Conservation (phyloP, 2,797 vertebrate species). For the Mastacembelus armatus region DNA sequence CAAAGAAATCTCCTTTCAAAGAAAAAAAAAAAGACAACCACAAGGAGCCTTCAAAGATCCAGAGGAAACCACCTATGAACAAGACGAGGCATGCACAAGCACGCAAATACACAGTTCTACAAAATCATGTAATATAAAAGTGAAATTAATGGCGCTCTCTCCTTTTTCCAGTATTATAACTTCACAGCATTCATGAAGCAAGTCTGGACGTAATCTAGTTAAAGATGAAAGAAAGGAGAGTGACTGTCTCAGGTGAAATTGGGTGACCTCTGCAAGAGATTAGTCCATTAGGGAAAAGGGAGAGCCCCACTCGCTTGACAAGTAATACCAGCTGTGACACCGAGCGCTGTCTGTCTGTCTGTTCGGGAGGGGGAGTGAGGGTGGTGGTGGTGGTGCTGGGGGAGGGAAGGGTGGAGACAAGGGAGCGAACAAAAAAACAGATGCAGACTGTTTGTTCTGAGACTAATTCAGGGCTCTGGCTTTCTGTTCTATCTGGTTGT, state of each 20-base stretch:
- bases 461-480: conserved; percentile 50
- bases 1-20: conserved; percentile 67
- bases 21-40: conserved; percentile 37
- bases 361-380: conserved; percentile 41
- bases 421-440: conserved; percentile 79
- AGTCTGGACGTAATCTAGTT: conserved; percentile 61
- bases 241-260: conserved; percentile 75
- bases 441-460: conserved; percentile 73
- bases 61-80: conserved; percentile 39
- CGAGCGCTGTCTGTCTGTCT: conserved; percentile 65
- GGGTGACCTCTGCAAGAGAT: conserved; percentile 71
- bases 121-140: conserved; percentile 36
- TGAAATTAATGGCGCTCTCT: conserved; percentile 57
- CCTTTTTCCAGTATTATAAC: conserved; percentile 22
- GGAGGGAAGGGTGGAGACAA: conserved; percentile 65
- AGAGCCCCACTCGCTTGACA: conserved; percentile 78
- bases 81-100: conserved; percentile 51
- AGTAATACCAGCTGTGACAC: conserved; percentile 83
- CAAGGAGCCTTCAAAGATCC: conserved; percentile 54
- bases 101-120: conserved; percentile 34
- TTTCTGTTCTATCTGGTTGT: conserved; percentile 30
- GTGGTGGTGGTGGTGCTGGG: conserved; percentile 28
- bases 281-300: conserved; percentile 77
- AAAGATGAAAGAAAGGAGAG: conserved; percentile 61
- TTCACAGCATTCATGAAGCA: conserved; percentile 33